Conservation (phyloP, 2,888 invertebrate genomes). For the Drosophila phalerata region DNA sequence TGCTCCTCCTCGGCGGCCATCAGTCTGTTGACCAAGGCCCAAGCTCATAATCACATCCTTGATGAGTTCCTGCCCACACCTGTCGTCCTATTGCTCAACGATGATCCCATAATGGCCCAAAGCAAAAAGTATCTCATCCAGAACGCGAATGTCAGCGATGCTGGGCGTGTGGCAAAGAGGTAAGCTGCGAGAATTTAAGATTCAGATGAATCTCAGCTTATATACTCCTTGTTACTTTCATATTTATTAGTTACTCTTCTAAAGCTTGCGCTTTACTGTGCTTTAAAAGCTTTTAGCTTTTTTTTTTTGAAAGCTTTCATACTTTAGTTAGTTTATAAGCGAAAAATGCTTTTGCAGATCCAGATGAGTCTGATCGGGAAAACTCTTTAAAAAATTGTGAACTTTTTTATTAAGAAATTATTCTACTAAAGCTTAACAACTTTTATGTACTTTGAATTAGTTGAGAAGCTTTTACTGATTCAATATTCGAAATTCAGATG, state of each 20-base stretch:
- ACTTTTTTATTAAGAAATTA: too few relatives aligned
- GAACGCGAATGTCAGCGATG: too few relatives aligned
- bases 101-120: slow-evolving; percentile 27
- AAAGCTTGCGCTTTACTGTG: background rate
- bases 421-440: too few relatives aligned
- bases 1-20: slow-evolving; percentile 58
- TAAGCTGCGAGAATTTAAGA: slow-evolving; percentile 22
- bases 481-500: too few relatives aligned
- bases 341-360: too few relatives aligned
- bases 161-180: slow-evolving; percentile 19
- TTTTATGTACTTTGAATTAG: background rate
- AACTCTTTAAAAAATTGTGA: too few relatives aligned
- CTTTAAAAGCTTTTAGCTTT: background rate
- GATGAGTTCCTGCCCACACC: slow-evolving; percentile 61
- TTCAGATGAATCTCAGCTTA: background rate
- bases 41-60: slow-evolving; percentile 53
- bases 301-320: background rate
- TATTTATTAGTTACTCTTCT: background rate
- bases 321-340: background rate
- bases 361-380: too few relatives aligned
- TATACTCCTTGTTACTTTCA: background rate
- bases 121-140: slow-evolving; percentile 3
- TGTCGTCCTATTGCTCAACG: slow-evolving; percentile 53
- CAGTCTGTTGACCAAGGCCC: slow-evolving; percentile 47
- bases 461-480: too few relatives aligned